Evolutionary conservation across 2,113 vertebrate species (phyloP).

Genomic region (Cichladusa arquata): DNA sequence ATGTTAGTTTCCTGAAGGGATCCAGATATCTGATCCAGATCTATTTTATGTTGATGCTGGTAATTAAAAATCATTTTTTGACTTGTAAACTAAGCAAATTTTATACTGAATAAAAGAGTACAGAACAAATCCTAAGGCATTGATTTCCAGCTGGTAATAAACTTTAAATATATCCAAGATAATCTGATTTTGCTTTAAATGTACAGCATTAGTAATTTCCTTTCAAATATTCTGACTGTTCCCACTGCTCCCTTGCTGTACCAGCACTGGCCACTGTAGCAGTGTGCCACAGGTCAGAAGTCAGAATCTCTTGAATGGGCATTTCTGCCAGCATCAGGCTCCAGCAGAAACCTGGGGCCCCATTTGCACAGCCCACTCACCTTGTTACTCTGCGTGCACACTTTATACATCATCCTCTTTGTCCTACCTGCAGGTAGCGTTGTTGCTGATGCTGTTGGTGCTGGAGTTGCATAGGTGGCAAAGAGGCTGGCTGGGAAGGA

Average conservation of each 20-base stretch:
- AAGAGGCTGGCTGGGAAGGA: conserved; percentile 63
- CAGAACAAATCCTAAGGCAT: conserved; percentile 35
- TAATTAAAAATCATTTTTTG: conserved; percentile 55
- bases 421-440: conserved; percentile 75
- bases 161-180: conserved; percentile 9
- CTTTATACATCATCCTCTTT: background rate
- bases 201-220: background rate
- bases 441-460: conserved; percentile 70
- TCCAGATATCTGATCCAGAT: conserved; percentile 35
- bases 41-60: conserved; percentile 21
- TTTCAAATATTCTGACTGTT: background rate
- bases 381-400: background rate
- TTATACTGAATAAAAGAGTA: conserved; percentile 25
- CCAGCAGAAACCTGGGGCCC: background rate
- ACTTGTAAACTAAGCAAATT: conserved; percentile 44
- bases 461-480: conserved; percentile 74
- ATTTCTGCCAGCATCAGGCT: background rate
- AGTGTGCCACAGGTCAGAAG: background rate
- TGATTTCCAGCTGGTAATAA: conserved; percentile 4
- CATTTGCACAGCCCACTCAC: background rate
- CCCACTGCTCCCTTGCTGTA: background rate
- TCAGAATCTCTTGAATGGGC: background rate
- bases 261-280: background rate
- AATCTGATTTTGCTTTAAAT: conserved; percentile 23
- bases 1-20: background rate